Evolutionary conservation across 2,113 vertebrate genomes (phyloP).

Genomic region (Tragelaphus imberbis): DNA sequence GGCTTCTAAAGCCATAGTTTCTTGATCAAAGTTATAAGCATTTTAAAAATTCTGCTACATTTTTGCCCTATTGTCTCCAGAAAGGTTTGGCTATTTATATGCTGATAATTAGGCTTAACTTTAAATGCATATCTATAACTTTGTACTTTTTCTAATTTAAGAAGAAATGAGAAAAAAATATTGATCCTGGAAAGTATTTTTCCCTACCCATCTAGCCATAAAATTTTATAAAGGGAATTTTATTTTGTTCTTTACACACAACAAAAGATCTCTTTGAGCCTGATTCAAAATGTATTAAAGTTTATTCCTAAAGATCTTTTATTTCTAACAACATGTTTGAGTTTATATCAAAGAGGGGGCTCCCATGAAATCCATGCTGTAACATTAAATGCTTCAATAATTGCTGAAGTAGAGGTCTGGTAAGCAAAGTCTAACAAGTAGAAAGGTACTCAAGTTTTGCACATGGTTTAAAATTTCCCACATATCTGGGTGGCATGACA

Average conservation of each 20-base stretch:
- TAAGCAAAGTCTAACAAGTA: background rate
- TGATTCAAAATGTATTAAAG: conserved; percentile 55
- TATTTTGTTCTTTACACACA: conserved; percentile 40
- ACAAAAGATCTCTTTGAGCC: conserved; percentile 44
- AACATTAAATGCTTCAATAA: conserved; percentile 10
- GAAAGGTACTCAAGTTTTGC: background rate
- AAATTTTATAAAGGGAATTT: conserved; percentile 59
- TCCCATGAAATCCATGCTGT: conserved; percentile 8
- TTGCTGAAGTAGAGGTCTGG: background rate
- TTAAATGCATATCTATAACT: conserved; percentile 2
- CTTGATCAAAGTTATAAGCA: background rate
- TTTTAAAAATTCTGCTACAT: background rate
- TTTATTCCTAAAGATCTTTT: conserved; percentile 44
- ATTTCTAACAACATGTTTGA: conserved; percentile 33
- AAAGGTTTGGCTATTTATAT: background rate
- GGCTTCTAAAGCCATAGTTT: background rate
- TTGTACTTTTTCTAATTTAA: conserved; percentile 8
- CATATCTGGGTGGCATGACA: background rate
- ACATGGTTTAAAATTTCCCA: background rate
- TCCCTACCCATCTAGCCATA: conserved; percentile 1
- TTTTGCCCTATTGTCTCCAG: background rate
- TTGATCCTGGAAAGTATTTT: conserved; percentile 45
- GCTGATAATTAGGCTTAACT: conserved; percentile 10
- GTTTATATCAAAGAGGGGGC: conserved; percentile 40
- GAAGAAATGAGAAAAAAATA: conserved; percentile 43